A percentile compares a stretch with the other conserved stretches of the same genome.
These are phyloP conservation scores for Micrasema longulum DNA, from an alignment of 1,140 invertebrate genomes.

Conservation along the genomic window DNA sequence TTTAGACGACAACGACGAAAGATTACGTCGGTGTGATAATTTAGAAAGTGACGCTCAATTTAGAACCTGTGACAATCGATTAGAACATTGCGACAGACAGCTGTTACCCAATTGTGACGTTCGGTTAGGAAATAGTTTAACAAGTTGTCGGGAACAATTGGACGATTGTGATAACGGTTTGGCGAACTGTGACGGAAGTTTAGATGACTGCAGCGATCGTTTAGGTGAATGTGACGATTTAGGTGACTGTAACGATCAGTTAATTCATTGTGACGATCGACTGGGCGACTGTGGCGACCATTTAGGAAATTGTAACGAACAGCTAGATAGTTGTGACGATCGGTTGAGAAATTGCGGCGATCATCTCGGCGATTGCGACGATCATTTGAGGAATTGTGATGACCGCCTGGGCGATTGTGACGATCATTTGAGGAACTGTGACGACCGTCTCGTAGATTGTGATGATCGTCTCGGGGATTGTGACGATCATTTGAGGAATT, in stretches of 20 bases:
- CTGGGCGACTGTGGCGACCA: conserved; percentile 18
- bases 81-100: conserved; percentile 22
- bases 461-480: conserved; percentile 27
- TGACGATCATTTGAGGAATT: conserved; percentile 20
- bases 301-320: conserved; percentile 17
- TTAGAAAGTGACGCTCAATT: conserved; percentile 31
- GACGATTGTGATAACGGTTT: conserved; percentile 22
- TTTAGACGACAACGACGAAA: conserved; percentile 30
- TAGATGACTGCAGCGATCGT: conserved; percentile 17
- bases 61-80: conserved; percentile 17
- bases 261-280: conserved; percentile 19
- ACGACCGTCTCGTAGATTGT: conserved; percentile 11
- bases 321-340: conserved; percentile 14
- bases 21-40: conserved; percentile 15
- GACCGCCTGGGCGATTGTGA: conserved; percentile 36
- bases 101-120: conserved; percentile 33
- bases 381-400: conserved; percentile 7
- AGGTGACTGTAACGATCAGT: conserved; percentile 22
- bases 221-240: conserved; percentile 33
- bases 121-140: conserved; percentile 1
- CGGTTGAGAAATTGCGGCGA: conserved; percentile 32
- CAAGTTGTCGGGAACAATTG: neutral
- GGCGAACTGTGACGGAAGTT: conserved; percentile 11
- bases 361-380: conserved; percentile 26
- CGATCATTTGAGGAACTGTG: conserved; percentile 18